Evolutionary conservation across 2,888 invertebrate genomes (phyloP).

Genomic region (Apodemia zela): DNA sequence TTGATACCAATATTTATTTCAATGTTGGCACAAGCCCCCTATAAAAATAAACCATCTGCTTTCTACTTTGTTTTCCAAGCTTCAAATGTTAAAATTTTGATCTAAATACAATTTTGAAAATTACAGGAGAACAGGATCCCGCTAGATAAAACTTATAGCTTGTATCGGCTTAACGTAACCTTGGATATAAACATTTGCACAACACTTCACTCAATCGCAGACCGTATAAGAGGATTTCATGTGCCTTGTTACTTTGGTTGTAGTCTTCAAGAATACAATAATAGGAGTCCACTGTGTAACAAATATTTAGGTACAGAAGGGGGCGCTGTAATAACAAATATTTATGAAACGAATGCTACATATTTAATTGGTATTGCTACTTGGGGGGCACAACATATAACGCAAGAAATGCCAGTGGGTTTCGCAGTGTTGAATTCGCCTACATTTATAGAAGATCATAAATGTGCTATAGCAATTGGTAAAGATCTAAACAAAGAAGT

Average conservation of each 20-base stretch:
- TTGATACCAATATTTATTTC: too few species aligned
- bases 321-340: not conserved
- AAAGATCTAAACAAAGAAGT: not conserved
- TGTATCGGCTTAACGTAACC: not conserved
- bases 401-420: not conserved
- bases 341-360: too few species aligned
- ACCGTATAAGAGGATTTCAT: not conserved
- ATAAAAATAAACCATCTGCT: too few species aligned
- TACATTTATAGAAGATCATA: not conserved
- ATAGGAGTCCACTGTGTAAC: not conserved
- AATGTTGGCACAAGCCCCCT: too few species aligned
- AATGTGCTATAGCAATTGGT: slow-evolving; percentile 4
- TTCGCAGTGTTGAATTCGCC: not conserved
- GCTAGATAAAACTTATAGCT: not conserved
- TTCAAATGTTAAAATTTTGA: too few species aligned
- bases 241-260: slow-evolving; percentile 13
- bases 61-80: too few species aligned
- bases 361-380: slow-evolving; percentile 6
- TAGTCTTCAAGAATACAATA: not conserved
- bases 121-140: slow-evolving; percentile 1
- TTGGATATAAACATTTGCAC: not conserved
- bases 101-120: not conserved
- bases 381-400: not conserved
- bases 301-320: slow-evolving; percentile 9
- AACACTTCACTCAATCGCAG: not conserved